phyloP scores from a whole-genome alignment of 2,888 invertebrate genomes.

The Synanthedon vespiformis region DNA sequence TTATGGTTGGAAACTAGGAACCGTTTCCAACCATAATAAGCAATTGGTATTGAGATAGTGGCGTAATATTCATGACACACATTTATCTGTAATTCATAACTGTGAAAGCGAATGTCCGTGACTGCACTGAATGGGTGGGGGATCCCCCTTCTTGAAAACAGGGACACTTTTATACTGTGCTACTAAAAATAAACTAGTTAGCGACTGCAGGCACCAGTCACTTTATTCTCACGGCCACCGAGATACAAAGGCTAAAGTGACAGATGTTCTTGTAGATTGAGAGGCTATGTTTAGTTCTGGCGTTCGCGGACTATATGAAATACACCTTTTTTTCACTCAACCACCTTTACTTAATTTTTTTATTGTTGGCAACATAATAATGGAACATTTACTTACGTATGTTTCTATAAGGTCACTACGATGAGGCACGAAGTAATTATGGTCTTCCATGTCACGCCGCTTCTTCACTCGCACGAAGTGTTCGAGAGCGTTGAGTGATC shows the following conservation, averaged over 20 bases:
- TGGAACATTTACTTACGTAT: conserved; percentile 78
- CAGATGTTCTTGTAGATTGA: background rate
- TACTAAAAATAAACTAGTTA: background rate
- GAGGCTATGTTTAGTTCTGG: background rate
- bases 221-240: background rate
- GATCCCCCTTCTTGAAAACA: background rate
- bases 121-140: too few relatives aligned
- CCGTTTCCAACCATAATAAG: too few relatives aligned
- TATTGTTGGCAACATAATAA: too few relatives aligned
- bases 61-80: too few relatives aligned
- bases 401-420: conserved; percentile 94
- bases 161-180: background rate
- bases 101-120: too few relatives aligned
- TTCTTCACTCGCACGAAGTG: conserved; percentile 96
- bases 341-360: background rate
- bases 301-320: too few relatives aligned
- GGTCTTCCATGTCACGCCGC: conserved; percentile 93
- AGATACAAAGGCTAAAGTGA: background rate
- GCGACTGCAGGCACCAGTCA: background rate
- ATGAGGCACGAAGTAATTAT: conserved; percentile 96
- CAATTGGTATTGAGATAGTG: too few relatives aligned
- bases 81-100: too few relatives aligned
- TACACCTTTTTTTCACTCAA: too few relatives aligned
- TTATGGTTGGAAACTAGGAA: too few relatives aligned
- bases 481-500: conserved; percentile 93